Conservation (phyloP, 2,797 vertebrate genomes). For the Aplochiton taeniatus region DNA sequence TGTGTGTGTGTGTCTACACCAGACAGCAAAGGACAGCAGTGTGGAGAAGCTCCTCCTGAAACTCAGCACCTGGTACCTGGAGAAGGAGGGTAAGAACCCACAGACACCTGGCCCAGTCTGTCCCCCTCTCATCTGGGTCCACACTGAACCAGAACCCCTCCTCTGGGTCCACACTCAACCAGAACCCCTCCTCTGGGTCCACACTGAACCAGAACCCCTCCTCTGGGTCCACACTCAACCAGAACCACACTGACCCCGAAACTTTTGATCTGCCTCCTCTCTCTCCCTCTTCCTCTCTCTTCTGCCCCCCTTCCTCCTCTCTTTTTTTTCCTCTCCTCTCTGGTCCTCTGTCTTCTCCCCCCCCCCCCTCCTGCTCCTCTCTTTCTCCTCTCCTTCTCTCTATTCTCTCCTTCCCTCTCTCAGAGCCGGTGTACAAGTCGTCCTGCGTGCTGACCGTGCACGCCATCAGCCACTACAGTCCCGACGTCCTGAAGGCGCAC, state of each 20-base stretch:
- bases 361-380: no score
- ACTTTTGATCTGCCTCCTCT: neutral
- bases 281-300: no score
- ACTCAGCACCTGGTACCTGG: conserved; percentile 91
- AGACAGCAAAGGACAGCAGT: conserved; percentile 93
- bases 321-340: neutral
- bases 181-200: no score
- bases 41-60: conserved; percentile 94
- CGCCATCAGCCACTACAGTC: conserved; percentile 94
- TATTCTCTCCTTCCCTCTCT: neutral
- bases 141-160: no score
- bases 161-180: no score
- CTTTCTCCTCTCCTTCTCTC: neutral
- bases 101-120: neutral
- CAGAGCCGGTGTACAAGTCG: conserved; percentile 88
- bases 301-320: neutral
- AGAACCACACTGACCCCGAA: no score
- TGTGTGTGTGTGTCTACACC: conserved; percentile 26
- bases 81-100: conserved; percentile 87
- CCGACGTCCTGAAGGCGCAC: conserved; percentile 92
- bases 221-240: no score
- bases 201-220: no score
- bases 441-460: conserved; percentile 89
- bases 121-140: neutral
- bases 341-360: neutral